A percentile compares a stretch with the other conserved stretches of the same genome.
Conservation (phyloP, 1,140 invertebrate genomes). For the Asobara japonica region DNA sequence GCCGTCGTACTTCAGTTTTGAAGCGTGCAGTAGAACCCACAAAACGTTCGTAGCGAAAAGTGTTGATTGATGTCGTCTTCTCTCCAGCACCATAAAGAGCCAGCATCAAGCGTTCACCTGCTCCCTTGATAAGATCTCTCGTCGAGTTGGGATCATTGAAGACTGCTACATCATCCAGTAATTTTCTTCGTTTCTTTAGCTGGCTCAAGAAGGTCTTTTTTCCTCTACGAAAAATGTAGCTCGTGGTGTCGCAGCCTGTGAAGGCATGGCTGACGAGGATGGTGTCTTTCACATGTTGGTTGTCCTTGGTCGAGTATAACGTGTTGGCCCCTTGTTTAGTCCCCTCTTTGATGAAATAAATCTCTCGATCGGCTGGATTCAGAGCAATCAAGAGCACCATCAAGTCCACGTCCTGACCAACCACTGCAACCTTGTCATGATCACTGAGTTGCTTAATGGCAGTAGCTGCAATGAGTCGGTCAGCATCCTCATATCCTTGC, state of each 20-base stretch:
- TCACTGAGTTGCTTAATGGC: background rate
- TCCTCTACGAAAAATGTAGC: background rate
- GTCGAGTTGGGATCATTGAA: background rate
- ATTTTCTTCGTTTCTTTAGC: background rate
- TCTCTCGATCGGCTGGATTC: background rate
- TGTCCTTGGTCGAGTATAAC: background rate
- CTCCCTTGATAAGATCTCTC: background rate
- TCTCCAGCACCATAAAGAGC: background rate
- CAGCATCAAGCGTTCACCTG: background rate
- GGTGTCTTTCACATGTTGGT: background rate
- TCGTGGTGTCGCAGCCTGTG: constrained; percentile 17
- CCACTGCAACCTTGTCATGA: background rate
- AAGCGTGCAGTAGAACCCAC: background rate
- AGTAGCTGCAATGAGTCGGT: constrained; percentile 26
- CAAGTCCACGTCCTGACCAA: constrained; percentile 14
- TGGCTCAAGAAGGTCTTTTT: constrained; percentile 13
- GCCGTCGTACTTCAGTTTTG: background rate
- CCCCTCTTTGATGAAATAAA: background rate
- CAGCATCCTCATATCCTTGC: constrained; percentile 28
- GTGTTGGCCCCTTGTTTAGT: background rate
- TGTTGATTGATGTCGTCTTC: background rate
- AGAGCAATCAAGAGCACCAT: constrained; percentile 16
- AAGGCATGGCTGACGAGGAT: constrained; percentile 17
- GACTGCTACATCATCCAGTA: background rate
- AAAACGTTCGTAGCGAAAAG: background rate